phyloP scores from a whole-genome alignment of 2,888 invertebrate species.

The Microctonus brassicae region DNA sequence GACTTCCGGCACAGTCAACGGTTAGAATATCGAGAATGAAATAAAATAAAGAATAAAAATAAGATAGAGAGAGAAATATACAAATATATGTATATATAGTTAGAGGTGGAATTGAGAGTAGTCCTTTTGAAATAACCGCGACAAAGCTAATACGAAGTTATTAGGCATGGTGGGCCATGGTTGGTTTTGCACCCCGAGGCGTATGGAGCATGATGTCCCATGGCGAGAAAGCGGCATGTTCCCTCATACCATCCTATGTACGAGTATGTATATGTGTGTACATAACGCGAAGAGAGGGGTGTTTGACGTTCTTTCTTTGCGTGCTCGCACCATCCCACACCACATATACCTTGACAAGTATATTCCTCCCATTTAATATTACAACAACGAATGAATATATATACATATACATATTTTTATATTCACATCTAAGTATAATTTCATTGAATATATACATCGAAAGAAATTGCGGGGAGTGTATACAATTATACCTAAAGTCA shows the following conservation, averaged over 20 bases:
- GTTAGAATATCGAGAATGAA: background rate
- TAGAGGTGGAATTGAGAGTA: constrained; percentile 24
- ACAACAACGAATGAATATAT: background rate
- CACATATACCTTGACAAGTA: constrained; percentile 59
- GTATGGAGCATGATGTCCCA: constrained; percentile 54
- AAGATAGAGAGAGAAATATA: background rate
- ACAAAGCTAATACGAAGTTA: constrained; percentile 65
- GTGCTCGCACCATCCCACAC: constrained; percentile 29
- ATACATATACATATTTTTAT: background rate
- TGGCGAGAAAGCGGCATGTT: constrained; percentile 52
- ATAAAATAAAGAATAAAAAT: background rate
- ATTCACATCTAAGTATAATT: background rate
- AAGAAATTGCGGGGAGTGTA: no score
- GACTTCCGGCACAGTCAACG: background rate
- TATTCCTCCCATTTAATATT: constrained; percentile 56
- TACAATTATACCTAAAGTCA: no score
- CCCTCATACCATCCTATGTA: constrained; percentile 30
- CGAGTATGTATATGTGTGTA: background rate
- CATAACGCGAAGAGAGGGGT: background rate
- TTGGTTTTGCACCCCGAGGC: constrained; percentile 61
- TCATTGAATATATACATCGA: background rate
- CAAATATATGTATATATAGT: background rate
- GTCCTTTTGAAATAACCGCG: constrained; percentile 57
- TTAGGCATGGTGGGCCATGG: constrained; percentile 58
- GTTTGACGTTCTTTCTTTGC: constrained; percentile 4